Percentiles rank a stretch among this genome's conserved stretches.
Evolutionary conservation across 92 coral and sea anemone species (phyloP).

Genomic region (Meandrina meandrites): DNA sequence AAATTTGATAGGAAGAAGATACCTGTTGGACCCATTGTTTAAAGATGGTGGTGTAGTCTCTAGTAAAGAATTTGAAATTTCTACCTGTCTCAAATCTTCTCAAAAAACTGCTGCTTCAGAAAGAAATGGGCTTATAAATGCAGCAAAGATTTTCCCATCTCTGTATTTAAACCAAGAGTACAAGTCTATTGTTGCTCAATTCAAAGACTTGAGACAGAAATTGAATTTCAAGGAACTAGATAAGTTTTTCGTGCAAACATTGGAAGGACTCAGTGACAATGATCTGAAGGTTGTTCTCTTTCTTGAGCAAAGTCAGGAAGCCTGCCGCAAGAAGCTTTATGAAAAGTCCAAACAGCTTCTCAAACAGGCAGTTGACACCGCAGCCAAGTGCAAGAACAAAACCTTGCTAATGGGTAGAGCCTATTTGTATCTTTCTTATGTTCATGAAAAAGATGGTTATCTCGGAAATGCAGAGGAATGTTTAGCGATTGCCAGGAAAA

Average conservation of each 20-base stretch:
- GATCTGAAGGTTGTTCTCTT: conserved; percentile 76
- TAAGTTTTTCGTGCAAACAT: conserved; percentile 52
- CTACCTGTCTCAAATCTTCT: not conserved
- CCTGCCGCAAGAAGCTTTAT: conserved; percentile 68
- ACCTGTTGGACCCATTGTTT: conserved; percentile 16
- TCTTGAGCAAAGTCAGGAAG: conserved; percentile 85
- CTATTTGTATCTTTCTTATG: conserved; percentile 80
- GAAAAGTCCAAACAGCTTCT: conserved; percentile 79
- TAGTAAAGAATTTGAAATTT: conserved; percentile 78
- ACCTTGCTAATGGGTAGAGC: conserved; percentile 81
- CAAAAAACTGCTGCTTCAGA: conserved; percentile 11
- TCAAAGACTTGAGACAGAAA: conserved; percentile 66
- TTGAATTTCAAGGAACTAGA: conserved; percentile 73
- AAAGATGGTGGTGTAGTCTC: conserved; percentile 61
- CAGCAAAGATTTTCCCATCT: conserved; percentile 50
- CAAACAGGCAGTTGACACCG: conserved; percentile 77
- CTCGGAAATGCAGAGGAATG: conserved; percentile 97
- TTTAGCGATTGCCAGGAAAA: conserved; percentile 82
- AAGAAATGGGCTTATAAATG: conserved; percentile 12
- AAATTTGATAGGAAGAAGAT: conserved; percentile 45
- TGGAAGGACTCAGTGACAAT: conserved; percentile 61
- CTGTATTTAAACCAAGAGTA: conserved; percentile 76
- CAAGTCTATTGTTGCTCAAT: conserved; percentile 55
- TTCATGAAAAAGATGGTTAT: conserved; percentile 78
- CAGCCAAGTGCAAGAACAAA: conserved; percentile 82